Percentiles rank a stretch among this genome's conserved stretches.
These are phyloP conservation scores for Smithornis capensis DNA, from an alignment of 2,113 vertebrate species.

Conservation along the genomic window DNA sequence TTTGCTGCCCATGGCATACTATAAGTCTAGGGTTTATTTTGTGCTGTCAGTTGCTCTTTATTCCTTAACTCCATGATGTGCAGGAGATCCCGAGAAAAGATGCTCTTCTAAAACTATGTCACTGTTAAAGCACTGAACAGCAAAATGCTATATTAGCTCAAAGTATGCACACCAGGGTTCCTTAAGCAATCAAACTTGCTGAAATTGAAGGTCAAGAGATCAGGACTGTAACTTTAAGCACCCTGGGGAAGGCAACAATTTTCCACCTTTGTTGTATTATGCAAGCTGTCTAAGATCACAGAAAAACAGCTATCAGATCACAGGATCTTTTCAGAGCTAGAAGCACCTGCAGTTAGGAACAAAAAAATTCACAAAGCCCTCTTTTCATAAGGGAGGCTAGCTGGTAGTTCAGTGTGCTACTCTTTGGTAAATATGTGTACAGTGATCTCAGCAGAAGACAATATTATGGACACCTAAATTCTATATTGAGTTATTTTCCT, in stretches of 20 bases:
- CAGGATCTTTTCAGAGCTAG: slow-evolving; percentile 64
- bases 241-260: slow-evolving; percentile 65
- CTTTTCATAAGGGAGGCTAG: slow-evolving; percentile 46
- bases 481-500: not conserved
- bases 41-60: not conserved
- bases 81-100: slow-evolving; percentile 10
- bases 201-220: slow-evolving; percentile 78
- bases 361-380: slow-evolving; percentile 66
- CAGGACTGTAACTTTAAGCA: slow-evolving; percentile 71
- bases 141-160: slow-evolving; percentile 52
- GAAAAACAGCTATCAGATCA: slow-evolving; percentile 73
- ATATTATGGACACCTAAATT: not conserved
- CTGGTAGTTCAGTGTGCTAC: not conserved
- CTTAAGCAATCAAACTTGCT: slow-evolving; percentile 69
- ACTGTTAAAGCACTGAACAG: slow-evolving; percentile 45
- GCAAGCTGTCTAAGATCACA: slow-evolving; percentile 66
- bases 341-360: slow-evolving; percentile 71
- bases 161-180: slow-evolving; percentile 67
- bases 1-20: not conserved
- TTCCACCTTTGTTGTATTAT: slow-evolving; percentile 69
- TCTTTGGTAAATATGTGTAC: not conserved
- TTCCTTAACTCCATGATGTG: slow-evolving; percentile 23
- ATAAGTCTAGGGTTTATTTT: not conserved
- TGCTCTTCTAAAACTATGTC: slow-evolving; percentile 31
- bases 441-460: not conserved